Conservation (phyloP, 1,140 invertebrate species). For the Hypothenemus hampei region DNA sequence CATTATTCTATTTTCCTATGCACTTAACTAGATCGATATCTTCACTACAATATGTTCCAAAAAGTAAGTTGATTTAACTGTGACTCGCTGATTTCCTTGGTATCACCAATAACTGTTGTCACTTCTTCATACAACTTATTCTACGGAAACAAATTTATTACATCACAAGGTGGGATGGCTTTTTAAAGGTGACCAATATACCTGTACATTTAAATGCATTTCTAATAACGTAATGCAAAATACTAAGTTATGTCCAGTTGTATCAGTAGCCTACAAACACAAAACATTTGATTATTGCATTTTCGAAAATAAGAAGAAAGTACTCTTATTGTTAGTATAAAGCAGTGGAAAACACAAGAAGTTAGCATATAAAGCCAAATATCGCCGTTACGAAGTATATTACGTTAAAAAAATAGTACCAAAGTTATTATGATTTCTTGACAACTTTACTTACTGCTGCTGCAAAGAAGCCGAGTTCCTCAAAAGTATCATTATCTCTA, state of each 20-base stretch:
- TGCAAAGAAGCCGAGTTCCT: not conserved
- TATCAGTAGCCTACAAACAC: slow-evolving; percentile 8
- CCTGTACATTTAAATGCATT: slow-evolving; percentile 4
- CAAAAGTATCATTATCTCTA: not conserved
- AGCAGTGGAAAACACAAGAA: too few relatives aligned
- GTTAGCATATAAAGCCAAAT: too few relatives aligned
- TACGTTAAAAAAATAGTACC: too few relatives aligned
- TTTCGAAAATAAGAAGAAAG: too few relatives aligned
- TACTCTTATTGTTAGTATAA: too few relatives aligned
- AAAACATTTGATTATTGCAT: not conserved
- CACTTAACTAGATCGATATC: slow-evolving; percentile 13
- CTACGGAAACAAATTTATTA: too few relatives aligned
- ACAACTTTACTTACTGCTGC: not conserved
- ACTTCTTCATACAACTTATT: slow-evolving; percentile 11
- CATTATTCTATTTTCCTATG: not conserved
- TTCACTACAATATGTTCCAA: not conserved
- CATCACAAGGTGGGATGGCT: too few relatives aligned
- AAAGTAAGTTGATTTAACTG: not conserved
- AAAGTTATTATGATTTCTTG: too few relatives aligned
- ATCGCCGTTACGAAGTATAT: too few relatives aligned
- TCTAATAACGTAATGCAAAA: slow-evolving; percentile 1
- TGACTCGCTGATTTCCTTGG: not conserved
- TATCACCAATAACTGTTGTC: not conserved
- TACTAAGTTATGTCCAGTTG: slow-evolving; percentile 8
- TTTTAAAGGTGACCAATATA: too few relatives aligned